Conservation (phyloP, 2,888 invertebrate species). For the Melanargia galathea region DNA sequence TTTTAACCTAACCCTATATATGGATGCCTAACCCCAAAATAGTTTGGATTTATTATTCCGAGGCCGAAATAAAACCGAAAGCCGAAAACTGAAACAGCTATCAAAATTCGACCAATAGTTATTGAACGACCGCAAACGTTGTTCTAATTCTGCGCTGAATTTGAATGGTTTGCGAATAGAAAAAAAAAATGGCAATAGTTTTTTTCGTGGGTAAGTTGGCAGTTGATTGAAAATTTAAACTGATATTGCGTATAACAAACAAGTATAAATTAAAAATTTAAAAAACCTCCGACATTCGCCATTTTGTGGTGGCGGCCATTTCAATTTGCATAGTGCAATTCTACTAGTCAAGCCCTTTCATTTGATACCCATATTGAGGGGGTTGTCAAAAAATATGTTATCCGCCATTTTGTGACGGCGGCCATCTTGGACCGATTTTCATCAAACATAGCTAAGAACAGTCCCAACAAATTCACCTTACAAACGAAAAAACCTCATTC, state of each 20-base stretch:
- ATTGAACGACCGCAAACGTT: constrained; percentile 28
- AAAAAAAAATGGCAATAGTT: neutral
- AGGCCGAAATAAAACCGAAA: neutral
- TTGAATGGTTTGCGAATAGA: constrained; percentile 6
- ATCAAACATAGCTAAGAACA: too few species aligned
- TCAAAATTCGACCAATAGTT: constrained; percentile 26
- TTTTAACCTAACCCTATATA: neutral
- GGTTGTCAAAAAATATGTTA: too few species aligned
- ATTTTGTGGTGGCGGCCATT: too few species aligned
- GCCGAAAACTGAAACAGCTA: constrained; percentile 13
- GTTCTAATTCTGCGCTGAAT: constrained; percentile 27
- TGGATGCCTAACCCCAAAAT: neutral
- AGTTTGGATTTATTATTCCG: neutral
- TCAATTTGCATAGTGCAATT: too few species aligned
- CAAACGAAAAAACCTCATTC: too few species aligned
- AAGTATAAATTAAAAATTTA: too few species aligned
- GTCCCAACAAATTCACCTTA: too few species aligned
- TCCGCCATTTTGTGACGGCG: too few species aligned
- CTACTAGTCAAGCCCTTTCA: too few species aligned
- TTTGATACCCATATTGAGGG: too few species aligned
- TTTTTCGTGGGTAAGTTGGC: neutral
- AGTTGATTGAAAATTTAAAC: constrained; percentile 3
- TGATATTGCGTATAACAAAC: neutral
- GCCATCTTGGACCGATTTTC: too few species aligned
- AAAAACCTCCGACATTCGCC: too few species aligned